Conservation (phyloP, 1,140 invertebrate genomes). For the Penaeus vannamei region DNA sequence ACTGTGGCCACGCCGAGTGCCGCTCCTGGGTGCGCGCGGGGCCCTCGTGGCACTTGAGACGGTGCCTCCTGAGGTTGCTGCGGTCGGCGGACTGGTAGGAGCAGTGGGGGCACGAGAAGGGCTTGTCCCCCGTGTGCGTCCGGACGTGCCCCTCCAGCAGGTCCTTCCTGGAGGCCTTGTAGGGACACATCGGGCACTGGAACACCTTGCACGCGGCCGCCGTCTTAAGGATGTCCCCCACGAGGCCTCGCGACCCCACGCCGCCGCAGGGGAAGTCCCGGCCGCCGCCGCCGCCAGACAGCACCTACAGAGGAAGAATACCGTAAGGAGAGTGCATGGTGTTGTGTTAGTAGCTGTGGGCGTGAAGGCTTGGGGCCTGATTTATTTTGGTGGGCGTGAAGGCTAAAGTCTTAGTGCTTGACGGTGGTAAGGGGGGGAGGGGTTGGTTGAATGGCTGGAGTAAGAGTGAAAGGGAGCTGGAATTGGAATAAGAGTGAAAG, state of each 20-base stretch:
- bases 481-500: no score
- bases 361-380: background rate
- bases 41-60: conserved; percentile 37
- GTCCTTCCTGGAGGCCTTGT: conserved; percentile 56
- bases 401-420: no score
- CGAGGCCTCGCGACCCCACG: background rate
- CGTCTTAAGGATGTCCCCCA: background rate
- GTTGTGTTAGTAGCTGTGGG: background rate
- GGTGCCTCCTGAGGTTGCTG: conserved; percentile 54
- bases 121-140: conserved; percentile 56
- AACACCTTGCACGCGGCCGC: background rate
- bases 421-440: no score
- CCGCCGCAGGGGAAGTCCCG: background rate
- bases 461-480: no score
- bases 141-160: conserved; percentile 54
- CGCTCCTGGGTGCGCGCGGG: background rate
- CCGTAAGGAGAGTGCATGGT: conserved; percentile 23
- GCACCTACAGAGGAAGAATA: conserved; percentile 47
- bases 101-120: conserved; percentile 53
- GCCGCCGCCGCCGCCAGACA: conserved; percentile 17
- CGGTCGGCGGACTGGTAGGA: conserved; percentile 53
- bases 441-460: no score
- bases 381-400: background rate
- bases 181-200: conserved; percentile 47
- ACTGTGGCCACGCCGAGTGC: background rate